These are phyloP conservation scores for Agrochola lychnidis DNA, from an alignment of 2,888 invertebrate species.

Conservation along the genomic window DNA sequence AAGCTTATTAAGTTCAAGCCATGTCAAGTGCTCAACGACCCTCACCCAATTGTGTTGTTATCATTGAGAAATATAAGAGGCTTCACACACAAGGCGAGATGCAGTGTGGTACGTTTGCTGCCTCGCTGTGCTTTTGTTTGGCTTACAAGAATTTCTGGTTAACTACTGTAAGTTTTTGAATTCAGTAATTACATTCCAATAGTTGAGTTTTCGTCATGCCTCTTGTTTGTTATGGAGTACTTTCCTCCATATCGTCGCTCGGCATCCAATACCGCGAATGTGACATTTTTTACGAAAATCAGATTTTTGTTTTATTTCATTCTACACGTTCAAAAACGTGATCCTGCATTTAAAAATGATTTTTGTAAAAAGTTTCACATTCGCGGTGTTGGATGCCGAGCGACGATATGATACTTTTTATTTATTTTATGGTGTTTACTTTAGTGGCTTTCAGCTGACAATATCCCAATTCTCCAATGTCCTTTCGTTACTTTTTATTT, in stretches of 20 bases:
- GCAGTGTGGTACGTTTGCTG: neutral
- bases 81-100: neutral
- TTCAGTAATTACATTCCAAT: neutral
- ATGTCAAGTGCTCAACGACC: slow-evolving; percentile 7
- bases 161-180: neutral
- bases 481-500: neutral
- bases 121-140: neutral
- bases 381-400: no score
- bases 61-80: neutral
- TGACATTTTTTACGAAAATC: no score
- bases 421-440: neutral
- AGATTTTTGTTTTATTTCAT: no score
- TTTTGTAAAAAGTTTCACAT: no score
- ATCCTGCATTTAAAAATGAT: no score
- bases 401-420: neutral
- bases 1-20: neutral
- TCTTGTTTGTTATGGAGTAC: neutral
- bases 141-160: neutral
- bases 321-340: no score
- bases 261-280: no score
- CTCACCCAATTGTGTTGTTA: slow-evolving; percentile 1
- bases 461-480: neutral
- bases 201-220: neutral
- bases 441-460: neutral
- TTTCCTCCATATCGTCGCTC: neutral